Conservation (phyloP, 2,888 invertebrate species). For the Odiellus spinosus region DNA sequence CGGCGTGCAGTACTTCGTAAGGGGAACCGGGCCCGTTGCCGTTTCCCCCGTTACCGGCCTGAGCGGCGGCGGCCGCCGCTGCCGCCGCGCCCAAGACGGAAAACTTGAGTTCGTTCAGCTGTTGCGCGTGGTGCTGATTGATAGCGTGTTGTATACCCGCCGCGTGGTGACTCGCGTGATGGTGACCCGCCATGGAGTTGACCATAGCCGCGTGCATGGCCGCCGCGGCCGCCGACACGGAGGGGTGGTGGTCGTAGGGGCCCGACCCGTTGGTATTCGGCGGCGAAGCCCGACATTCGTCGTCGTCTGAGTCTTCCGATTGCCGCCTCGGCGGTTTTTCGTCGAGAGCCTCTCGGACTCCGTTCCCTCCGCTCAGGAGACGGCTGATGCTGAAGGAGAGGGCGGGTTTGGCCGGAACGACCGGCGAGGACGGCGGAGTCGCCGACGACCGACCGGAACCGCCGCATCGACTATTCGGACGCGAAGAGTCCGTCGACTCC, state of each 20-base stretch:
- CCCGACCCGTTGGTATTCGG: too few relatives aligned
- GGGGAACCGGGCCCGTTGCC: too few relatives aligned
- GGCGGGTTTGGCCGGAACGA: constrained; percentile 7
- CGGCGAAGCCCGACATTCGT: neutral
- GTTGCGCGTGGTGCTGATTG: too few relatives aligned
- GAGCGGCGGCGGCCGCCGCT: neutral
- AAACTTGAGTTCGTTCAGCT: constrained; percentile 12
- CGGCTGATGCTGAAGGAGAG: constrained; percentile 67
- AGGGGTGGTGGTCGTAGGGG: constrained; percentile 1
- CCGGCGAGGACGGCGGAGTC: neutral
- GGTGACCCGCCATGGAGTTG: constrained; percentile 7
- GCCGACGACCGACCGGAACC: too few relatives aligned
- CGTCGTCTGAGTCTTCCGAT: constrained; percentile 10
- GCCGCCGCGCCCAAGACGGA: constrained; percentile 10
- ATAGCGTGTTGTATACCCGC: constrained; percentile 9
- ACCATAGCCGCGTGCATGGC: constrained; percentile 9
- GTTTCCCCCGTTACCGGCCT: too few relatives aligned
- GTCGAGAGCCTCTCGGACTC: constrained; percentile 22
- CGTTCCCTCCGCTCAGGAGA: constrained; percentile 37
- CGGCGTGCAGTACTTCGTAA: constrained; percentile 17
- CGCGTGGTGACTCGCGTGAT: too few relatives aligned
- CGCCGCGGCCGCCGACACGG: constrained; percentile 7
- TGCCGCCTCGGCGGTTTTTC: constrained; percentile 8
- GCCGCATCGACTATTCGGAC: too few relatives aligned
- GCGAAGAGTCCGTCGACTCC: too few relatives aligned